phyloP scores from a whole-genome alignment of 2,113 vertebrate species.

The Opisthocomus hoazin region DNA sequence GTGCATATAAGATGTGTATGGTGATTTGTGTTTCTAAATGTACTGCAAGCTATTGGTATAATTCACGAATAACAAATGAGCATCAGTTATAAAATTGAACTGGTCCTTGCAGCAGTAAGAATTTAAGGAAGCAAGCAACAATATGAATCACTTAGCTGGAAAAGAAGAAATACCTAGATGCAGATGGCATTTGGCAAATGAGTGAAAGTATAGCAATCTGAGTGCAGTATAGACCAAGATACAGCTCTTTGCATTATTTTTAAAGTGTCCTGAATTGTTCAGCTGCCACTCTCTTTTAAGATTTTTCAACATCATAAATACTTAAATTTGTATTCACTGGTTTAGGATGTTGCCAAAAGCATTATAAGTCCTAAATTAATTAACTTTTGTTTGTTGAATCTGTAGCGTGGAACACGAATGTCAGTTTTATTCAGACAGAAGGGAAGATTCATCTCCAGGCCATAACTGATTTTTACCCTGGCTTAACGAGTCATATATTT shows the following conservation, averaged over 20 bases:
- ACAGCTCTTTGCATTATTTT: neutral
- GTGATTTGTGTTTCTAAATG: conserved; percentile 1
- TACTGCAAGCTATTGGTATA: neutral
- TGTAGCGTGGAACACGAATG: conserved; percentile 51
- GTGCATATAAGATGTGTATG: neutral
- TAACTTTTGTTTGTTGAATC: conserved; percentile 37
- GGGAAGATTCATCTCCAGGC: conserved; percentile 48
- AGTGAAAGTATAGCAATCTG: neutral
- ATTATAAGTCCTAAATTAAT: conserved; percentile 35
- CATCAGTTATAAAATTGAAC: neutral
- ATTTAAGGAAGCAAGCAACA: neutral
- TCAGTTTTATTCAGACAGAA: conserved; percentile 55
- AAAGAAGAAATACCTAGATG: neutral
- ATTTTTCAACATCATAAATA: neutral
- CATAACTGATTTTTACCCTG: conserved; percentile 67
- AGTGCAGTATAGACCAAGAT: neutral
- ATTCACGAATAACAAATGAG: conserved; percentile 8
- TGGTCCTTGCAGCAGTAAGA: neutral
- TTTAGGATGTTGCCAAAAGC: conserved; percentile 34
- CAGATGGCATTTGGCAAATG: neutral
- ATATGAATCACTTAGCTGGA: neutral
- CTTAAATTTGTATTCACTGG: neutral
- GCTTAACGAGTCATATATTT: conserved; percentile 50
- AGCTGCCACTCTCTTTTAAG: neutral
- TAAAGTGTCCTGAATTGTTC: neutral